Conservation (phyloP, 2,888 invertebrate species). For the Aspidiotus rigidus region DNA sequence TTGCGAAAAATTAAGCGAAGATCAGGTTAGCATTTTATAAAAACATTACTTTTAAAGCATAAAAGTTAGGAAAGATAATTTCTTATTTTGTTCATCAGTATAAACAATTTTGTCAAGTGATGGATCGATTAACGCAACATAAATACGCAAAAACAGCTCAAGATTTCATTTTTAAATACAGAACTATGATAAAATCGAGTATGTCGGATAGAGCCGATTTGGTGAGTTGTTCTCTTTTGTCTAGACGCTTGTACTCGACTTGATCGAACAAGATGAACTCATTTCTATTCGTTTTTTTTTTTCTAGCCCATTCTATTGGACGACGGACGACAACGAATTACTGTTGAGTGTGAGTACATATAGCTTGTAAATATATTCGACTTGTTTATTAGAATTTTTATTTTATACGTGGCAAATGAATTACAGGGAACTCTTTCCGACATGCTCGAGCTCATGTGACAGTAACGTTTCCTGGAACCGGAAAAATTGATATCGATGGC, state of each 20-base stretch:
- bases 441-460: slow-evolving; percentile 66
- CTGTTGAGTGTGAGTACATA: neutral
- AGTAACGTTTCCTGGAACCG: slow-evolving; percentile 71
- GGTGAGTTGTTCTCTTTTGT: too few species aligned
- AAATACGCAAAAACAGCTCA: neutral
- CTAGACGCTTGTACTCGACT: too few species aligned
- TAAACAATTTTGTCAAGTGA: too few species aligned
- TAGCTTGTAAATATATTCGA: too few species aligned
- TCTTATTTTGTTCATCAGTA: too few species aligned
- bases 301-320: neutral
- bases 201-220: too few species aligned
- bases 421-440: slow-evolving; percentile 59
- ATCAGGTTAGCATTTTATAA: neutral
- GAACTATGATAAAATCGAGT: too few species aligned
- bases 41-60: too few species aligned
- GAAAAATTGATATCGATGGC: slow-evolving; percentile 72
- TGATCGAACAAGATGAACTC: too few species aligned
- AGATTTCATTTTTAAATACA: neutral
- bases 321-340: neutral
- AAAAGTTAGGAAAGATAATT: too few species aligned
- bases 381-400: too few species aligned
- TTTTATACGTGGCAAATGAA: too few species aligned
- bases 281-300: neutral
- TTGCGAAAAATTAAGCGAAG: neutral
- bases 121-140: neutral